These are phyloP conservation scores for Drosophila sordidula DNA, from an alignment of 2,888 invertebrate species.

Conservation along the genomic window DNA sequence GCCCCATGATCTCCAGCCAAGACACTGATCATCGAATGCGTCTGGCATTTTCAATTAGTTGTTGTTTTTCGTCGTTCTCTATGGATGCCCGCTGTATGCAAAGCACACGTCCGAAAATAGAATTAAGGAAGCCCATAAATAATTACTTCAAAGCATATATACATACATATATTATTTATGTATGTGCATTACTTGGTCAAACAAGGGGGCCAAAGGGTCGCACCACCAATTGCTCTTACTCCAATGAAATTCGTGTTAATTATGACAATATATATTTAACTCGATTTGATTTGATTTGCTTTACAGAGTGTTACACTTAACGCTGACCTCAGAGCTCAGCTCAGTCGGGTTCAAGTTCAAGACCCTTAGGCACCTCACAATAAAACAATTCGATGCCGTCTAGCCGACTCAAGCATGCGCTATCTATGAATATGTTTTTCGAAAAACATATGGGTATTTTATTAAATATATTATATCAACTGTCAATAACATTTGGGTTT, in stretches of 20 bases:
- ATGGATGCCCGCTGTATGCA: conserved; percentile 8
- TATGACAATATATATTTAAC: conserved; percentile 22
- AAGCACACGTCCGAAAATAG: conserved; percentile 15
- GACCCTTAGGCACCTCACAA: neutral
- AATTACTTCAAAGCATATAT: neutral
- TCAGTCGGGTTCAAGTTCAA: conserved; percentile 20
- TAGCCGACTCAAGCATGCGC: neutral
- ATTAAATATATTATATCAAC: neutral
- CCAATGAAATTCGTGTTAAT: conserved; percentile 16
- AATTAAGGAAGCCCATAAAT: conserved; percentile 24
- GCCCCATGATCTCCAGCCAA: neutral
- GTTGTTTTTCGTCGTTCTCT: conserved; percentile 1
- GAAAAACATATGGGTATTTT: too few relatives aligned
- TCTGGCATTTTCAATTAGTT: conserved; percentile 41
- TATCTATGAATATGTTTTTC: neutral
- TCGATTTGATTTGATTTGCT: conserved; percentile 23
- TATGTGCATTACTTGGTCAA: too few relatives aligned
- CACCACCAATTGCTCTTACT: neutral
- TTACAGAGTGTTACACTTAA: neutral
- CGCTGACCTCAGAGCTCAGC: neutral
- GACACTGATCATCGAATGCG: conserved; percentile 85
- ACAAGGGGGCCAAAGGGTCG: conserved; percentile 3
- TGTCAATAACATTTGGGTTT: too few relatives aligned
- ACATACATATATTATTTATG: too few relatives aligned
- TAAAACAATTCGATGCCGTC: neutral